These are phyloP conservation scores for Colius striatus DNA, from an alignment of 2,113 vertebrate genomes.

Conservation along the genomic window DNA sequence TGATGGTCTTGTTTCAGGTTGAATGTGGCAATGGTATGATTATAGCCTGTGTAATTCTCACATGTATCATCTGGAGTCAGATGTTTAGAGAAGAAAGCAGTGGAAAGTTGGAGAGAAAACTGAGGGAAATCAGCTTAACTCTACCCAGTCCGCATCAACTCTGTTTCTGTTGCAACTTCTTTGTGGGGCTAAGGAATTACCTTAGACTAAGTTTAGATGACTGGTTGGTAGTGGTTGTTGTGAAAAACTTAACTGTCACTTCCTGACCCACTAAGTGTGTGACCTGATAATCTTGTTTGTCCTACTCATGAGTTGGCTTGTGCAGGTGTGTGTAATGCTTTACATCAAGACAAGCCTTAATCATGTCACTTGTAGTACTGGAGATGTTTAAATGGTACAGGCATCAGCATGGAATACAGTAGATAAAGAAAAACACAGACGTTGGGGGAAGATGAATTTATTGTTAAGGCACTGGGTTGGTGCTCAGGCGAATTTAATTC, in stretches of 20 bases:
- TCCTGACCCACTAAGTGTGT: not conserved
- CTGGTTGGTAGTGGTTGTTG: not conserved
- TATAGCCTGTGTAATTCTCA: not conserved
- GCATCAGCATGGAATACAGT: not conserved
- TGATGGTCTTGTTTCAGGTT: not conserved
- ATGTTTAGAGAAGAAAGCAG: not conserved
- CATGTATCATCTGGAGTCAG: not conserved
- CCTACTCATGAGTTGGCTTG: fast-evolving
- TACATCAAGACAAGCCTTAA: not conserved
- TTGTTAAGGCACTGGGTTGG: not conserved
- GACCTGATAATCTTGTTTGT: not conserved
- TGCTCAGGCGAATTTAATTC: slow-evolving; percentile 16
- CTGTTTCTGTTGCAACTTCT: not conserved
- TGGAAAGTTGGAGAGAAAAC: not conserved
- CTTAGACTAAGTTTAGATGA: not conserved
- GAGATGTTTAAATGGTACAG: not conserved
- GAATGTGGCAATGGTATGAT: not conserved
- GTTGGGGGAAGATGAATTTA: not conserved
- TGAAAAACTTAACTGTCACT: not conserved
- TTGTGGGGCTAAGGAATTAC: not conserved
- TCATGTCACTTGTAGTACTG: not conserved
- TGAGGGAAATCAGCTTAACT: not conserved
- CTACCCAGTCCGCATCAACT: not conserved
- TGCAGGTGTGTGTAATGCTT: not conserved
- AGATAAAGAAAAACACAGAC: not conserved